Evolutionary conservation across 2,797 vertebrate genomes (phyloP).

Genomic region (Spondyliosoma cantharus): DNA sequence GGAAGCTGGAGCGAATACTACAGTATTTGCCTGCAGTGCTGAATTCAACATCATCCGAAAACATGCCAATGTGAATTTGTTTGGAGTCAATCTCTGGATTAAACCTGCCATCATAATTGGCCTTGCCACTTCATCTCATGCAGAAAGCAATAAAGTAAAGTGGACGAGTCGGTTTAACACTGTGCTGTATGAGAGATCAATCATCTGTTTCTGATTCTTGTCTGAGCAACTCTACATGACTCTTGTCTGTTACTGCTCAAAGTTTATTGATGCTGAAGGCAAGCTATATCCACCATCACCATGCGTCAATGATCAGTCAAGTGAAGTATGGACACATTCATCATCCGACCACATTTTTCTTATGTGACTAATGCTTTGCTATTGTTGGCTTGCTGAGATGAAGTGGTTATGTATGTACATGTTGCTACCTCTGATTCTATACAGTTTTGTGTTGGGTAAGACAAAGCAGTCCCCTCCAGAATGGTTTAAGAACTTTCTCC

Average conservation of each 20-base stretch:
- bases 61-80: slow-evolving; percentile 37
- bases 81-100: slow-evolving; percentile 13
- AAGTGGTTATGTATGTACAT: not conserved
- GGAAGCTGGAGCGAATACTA: slow-evolving; percentile 24
- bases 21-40: slow-evolving; percentile 23
- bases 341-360: not conserved
- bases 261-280: slow-evolving; percentile 3
- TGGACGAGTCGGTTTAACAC: not conserved
- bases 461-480: too few relatives aligned
- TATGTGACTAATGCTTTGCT: not conserved
- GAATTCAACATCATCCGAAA: slow-evolving; percentile 22
- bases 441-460: not conserved
- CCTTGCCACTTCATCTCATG: slow-evolving; percentile 35
- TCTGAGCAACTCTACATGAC: not conserved
- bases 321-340: not conserved
- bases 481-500: too few relatives aligned
- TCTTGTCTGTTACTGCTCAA: not conserved
- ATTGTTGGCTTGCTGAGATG: not conserved
- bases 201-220: not conserved
- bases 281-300: not conserved
- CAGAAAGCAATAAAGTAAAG: slow-evolving; percentile 11
- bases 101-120: slow-evolving; percentile 38
- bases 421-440: not conserved
- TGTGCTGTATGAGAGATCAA: not conserved
- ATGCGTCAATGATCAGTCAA: not conserved